These are phyloP conservation scores for Halcyon malimbica DNA, from an alignment of 2,113 vertebrate genomes.

Conservation along the genomic window DNA sequence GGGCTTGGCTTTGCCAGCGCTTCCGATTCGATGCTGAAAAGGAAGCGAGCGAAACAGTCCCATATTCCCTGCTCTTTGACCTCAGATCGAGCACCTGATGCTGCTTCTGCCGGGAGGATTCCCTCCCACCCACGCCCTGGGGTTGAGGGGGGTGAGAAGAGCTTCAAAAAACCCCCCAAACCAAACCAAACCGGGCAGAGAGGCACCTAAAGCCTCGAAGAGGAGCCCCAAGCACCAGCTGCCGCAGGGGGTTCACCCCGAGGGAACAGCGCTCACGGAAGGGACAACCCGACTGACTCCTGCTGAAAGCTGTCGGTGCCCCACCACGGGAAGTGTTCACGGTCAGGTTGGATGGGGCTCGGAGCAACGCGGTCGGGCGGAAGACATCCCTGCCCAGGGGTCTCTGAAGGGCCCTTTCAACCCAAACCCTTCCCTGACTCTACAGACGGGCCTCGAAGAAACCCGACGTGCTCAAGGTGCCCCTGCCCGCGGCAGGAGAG, in stretches of 20 bases:
- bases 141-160: neutral
- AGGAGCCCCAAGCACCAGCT: neutral
- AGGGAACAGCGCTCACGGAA: neutral
- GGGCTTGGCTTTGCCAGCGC: rapidly evolving
- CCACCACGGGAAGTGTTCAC: too few species aligned
- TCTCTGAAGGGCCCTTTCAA: too few species aligned
- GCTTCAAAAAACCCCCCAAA: neutral
- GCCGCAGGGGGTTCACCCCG: neutral
- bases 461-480: rapidly evolving
- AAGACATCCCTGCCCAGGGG: too few species aligned
- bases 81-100: neutral
- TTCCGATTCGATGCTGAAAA: rapidly evolving
- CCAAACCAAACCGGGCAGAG: too few species aligned
- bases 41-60: neutral
- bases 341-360: too few species aligned
- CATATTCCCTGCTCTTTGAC: neutral
- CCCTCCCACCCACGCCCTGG: neutral
- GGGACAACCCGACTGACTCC: neutral
- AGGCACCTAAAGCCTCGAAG: neutral
- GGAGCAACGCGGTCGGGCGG: too few species aligned
- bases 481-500: neutral
- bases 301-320: too few species aligned
- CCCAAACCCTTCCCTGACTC: too few species aligned
- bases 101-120: neutral
- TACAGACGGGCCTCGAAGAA: neutral